These are phyloP conservation scores for Perca schrenkii DNA, from an alignment of 2,113 vertebrate genomes.

Conservation along the genomic window DNA sequence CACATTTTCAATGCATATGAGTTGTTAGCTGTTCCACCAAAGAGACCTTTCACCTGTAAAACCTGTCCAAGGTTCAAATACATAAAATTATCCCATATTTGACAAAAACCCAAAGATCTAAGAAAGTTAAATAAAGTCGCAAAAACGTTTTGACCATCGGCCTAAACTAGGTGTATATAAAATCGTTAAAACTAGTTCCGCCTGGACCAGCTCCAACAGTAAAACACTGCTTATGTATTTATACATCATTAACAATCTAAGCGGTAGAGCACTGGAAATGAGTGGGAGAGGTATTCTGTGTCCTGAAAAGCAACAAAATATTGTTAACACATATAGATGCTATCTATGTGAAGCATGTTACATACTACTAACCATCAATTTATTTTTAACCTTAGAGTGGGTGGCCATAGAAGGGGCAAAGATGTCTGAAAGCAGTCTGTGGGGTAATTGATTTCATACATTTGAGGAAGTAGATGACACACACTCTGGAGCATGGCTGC, in stretches of 20 bases:
- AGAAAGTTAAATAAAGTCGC: neutral
- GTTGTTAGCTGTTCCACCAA: neutral
- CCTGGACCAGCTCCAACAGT: no score
- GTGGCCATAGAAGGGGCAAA: conserved; percentile 30
- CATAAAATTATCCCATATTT: neutral
- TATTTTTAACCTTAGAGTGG: conserved; percentile 14
- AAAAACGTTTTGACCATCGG: neutral
- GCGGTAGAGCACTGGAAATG: neutral
- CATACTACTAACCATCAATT: neutral
- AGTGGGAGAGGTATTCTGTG: neutral
- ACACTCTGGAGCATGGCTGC: conserved; percentile 48
- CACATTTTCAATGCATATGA: neutral
- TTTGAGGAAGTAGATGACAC: conserved; percentile 72
- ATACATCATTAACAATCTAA: neutral
- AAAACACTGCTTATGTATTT: neutral
- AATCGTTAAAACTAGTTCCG: neutral
- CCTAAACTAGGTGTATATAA: neutral
- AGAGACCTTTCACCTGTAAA: neutral
- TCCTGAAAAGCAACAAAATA: neutral
- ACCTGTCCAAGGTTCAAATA: neutral
- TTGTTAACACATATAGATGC: neutral
- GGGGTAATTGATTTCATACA: conserved; percentile 42
- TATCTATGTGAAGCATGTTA: neutral
- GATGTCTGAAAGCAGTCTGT: conserved; percentile 41
- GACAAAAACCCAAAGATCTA: neutral